Base-by-base conservation (phyloP, 2,797 vertebrate species). In the Thalassophryne amazonica region DNA sequence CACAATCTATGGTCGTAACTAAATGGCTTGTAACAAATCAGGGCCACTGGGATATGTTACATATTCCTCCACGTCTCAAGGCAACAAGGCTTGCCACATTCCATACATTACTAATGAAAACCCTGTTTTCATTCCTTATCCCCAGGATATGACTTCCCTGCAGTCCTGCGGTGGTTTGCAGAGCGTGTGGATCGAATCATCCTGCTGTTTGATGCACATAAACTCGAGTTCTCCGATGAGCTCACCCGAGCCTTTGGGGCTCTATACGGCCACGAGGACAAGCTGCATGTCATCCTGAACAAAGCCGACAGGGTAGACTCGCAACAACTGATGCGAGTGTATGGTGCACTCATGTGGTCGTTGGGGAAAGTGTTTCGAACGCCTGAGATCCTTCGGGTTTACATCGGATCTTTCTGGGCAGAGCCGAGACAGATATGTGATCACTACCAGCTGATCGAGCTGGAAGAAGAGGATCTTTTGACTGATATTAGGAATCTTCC, bases 271-370 rank as follows among this genome's bases (percentile, higher is more conserved):
- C 84, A 95, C n/a, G 94, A 96, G 77, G 95, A 97, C 87, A 97
- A 97, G 86, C 80, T 97, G 70, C 91, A 94, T 0, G 93, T 97
- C 62, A 92, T 96, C 47, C 93, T 97, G 35, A 97, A 97, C 90
- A 96, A 97, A 68, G 93, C 94, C 0, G 95, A 97, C 87, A 86
- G 83, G 80, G 93, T 95, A 82, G 93, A 94, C 69, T 92, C 94
- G 1, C 95, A 96, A 63, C 92, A 95, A 86, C 86, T 96, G 50
- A 94, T 96, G 93, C 86, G 94, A 2, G 94, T 95, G 45, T 97
- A 97, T 1, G 95, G 95, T 0, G 91, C 94, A 35, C 90, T 97
- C 80, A 95, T 97, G 95, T 97, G 95, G 95, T 93, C 93, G 0
- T 80, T 97, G 62, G 94, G 94, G 9, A 96, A 95, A 76, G 94